Conservation (phyloP, 2,888 invertebrate genomes). For the Sthenelais limicola region DNA sequence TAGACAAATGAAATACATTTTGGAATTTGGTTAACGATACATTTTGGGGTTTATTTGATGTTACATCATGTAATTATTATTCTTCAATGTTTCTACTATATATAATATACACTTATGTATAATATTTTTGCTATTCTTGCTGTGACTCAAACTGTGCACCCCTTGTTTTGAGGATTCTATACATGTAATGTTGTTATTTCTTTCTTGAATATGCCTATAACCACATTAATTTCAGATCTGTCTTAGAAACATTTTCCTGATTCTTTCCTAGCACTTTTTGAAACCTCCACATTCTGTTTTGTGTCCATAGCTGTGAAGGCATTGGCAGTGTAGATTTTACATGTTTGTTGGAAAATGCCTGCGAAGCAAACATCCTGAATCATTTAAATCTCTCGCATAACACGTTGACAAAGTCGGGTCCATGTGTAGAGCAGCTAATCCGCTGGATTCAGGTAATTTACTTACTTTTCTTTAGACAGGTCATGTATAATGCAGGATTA, state of each 20-base stretch:
- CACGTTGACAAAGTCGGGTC: constrained; percentile 54
- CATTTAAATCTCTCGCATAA: constrained; percentile 61
- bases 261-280: neutral
- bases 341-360: constrained; percentile 56
- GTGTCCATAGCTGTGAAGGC: constrained; percentile 55
- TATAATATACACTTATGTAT: neutral
- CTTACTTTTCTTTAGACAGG: neutral
- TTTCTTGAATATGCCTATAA: neutral
- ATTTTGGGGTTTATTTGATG: too few relatives aligned
- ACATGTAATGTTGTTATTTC: neutral
- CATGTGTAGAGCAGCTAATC: constrained; percentile 46
- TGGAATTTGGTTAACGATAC: too few relatives aligned
- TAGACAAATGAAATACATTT: too few relatives aligned
- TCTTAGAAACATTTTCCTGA: neutral
- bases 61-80: too few relatives aligned
- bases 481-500: neutral
- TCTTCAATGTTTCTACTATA: too few relatives aligned
- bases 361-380: constrained; percentile 54
- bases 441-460: constrained; percentile 43
- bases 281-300: neutral
- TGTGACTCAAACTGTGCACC: too few relatives aligned
- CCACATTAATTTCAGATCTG: neutral
- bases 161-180: neutral
- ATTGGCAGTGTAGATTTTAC: constrained; percentile 59
- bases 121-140: neutral